phyloP scores from a whole-genome alignment of 2,113 vertebrate genomes.

The Pseudorasbora parva region DNA sequence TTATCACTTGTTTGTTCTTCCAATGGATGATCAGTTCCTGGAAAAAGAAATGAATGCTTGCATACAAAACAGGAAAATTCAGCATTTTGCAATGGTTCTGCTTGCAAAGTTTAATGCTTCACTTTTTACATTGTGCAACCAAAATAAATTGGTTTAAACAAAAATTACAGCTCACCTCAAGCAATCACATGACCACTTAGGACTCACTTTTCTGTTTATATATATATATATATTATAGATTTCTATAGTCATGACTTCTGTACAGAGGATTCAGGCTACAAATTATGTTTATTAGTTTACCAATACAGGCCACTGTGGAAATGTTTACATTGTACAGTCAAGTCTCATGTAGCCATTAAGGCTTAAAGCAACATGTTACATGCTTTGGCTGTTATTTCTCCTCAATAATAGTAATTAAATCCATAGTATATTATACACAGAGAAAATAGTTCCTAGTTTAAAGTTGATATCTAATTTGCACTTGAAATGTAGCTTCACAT shows the following conservation, averaged over 20 bases:
- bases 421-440: slow-evolving; percentile 88
- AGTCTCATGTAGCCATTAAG: slow-evolving; percentile 82
- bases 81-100: slow-evolving; percentile 60
- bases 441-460: slow-evolving; percentile 78
- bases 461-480: slow-evolving; percentile 68
- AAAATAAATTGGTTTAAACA: slow-evolving; percentile 73
- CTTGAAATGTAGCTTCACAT: slow-evolving; percentile 78
- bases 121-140: slow-evolving; percentile 74
- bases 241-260: slow-evolving; percentile 77
- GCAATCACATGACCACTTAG: slow-evolving; percentile 79
- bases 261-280: slow-evolving; percentile 84
- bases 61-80: neutral
- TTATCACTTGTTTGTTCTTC: neutral
- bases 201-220: slow-evolving; percentile 75
- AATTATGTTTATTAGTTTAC: slow-evolving; percentile 72
- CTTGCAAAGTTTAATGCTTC: slow-evolving; percentile 79
- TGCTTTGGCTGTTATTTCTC: slow-evolving; percentile 90
- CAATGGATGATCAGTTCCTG: neutral
- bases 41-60: neutral
- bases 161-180: slow-evolving; percentile 27
- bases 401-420: slow-evolving; percentile 65
- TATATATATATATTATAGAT: slow-evolving; percentile 50
- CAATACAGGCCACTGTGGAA: slow-evolving; percentile 82
- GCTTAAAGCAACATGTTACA: slow-evolving; percentile 90
- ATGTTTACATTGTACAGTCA: slow-evolving; percentile 82